phyloP scores from a whole-genome alignment of 1,140 invertebrate species.

The Stegodyphus mimosarum region DNA sequence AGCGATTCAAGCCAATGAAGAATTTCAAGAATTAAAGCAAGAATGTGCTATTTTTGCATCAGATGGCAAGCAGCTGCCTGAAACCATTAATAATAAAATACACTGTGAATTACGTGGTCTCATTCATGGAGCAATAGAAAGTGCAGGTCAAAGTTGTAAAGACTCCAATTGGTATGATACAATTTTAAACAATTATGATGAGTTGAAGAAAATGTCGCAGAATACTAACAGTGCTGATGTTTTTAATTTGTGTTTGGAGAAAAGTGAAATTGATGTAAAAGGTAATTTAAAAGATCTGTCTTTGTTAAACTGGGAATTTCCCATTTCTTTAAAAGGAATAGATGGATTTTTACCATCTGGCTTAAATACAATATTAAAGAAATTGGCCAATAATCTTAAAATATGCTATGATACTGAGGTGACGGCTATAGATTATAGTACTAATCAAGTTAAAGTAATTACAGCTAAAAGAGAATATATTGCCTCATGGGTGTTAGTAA shows the following conservation, averaged over 20 bases:
- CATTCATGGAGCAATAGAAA: slow-evolving; percentile 29
- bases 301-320: slow-evolving; percentile 29
- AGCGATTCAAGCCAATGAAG: slow-evolving; percentile 67
- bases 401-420: slow-evolving; percentile 55
- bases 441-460: slow-evolving; percentile 63
- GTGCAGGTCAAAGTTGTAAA: neutral
- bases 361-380: neutral
- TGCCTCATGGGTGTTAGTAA: slow-evolving; percentile 66
- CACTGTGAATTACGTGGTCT: slow-evolving; percentile 10
- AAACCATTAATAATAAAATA: neutral
- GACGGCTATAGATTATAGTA: slow-evolving; percentile 66
- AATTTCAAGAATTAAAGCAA: slow-evolving; percentile 12
- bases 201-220: neutral
- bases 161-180: slow-evolving; percentile 30
- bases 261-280: slow-evolving; percentile 12
- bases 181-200: slow-evolving; percentile 11
- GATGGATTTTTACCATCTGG: slow-evolving; percentile 32
- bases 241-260: slow-evolving; percentile 11
- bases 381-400: slow-evolving; percentile 11
- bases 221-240: slow-evolving; percentile 1
- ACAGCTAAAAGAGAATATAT: slow-evolving; percentile 62
- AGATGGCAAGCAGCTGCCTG: slow-evolving; percentile 3
- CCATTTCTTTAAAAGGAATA: slow-evolving; percentile 2
- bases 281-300: slow-evolving; percentile 23
- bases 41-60: slow-evolving; percentile 7